Base-by-base conservation (phyloP, 2,888 invertebrate species). In the Clitarchus hookeri region DNA sequence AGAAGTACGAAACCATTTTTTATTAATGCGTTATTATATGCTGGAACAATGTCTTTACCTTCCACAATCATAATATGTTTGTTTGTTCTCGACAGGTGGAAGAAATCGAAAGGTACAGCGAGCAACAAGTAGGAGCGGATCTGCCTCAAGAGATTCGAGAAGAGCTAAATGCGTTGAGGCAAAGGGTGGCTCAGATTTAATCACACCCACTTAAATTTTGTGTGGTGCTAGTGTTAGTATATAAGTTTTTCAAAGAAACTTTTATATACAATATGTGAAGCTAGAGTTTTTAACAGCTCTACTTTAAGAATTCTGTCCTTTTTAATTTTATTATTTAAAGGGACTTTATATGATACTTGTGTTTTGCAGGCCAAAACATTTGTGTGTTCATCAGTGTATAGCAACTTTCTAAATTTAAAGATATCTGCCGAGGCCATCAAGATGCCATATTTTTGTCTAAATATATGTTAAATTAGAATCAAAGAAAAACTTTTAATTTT, bases 81-180 rank as follows among this genome's bases (percentile, higher is more conserved):
- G 3, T 65, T 19, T n/a, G 86, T 78, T 89, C 87, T 89, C 91
- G 89, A n/a, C 91, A 94, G 94, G 93, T 94, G n/a, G 92, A 94
- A 87, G 96, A 96, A 26, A 95, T 99, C 87, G 94, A 95, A 90
- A 96, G 95, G 90, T 99, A 99, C 92, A 97, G 99, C 91, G 95
- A 96, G 85, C 95, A 97, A 89, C 99, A 99, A 93, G 96, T 99
- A 4, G 97, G 97, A n/a, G 93, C 93, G 0, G 98, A 99, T 92
- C 92, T 98, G 85, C 99, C 99, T 0, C 91, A 92, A 53, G 94
- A 95, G 89, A 95, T 99, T 90, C 92, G 93, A 89, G 92, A 94
- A 1, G 95, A 99, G 92, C 92, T 98, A 88, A 92, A 94, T 6
- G 90, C 91, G 65, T 92, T 97, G 25, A 93, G 94, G 89, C 91